A percentile compares a stretch with the other conserved stretches of the same genome.
These are phyloP conservation scores for Cyphotilapia sp. DNA, from an alignment of 2,113 vertebrate species.

Conservation along the genomic window DNA sequence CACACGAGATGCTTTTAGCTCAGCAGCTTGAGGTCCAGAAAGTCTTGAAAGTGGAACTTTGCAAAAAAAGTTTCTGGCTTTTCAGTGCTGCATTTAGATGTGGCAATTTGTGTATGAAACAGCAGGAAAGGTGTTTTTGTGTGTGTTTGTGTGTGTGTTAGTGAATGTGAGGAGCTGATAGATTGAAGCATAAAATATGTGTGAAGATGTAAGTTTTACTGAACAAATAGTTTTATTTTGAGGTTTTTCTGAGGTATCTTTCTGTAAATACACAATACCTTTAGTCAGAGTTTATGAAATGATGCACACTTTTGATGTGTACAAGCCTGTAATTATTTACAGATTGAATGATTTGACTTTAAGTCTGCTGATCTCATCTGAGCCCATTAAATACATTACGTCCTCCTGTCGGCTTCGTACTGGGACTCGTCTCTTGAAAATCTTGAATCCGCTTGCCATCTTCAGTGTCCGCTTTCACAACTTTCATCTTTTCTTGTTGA, in stretches of 20 bases:
- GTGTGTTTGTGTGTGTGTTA: background rate
- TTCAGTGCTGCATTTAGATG: slow-evolving; percentile 17
- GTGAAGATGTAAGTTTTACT: background rate
- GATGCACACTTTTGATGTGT: background rate
- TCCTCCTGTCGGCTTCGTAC: background rate
- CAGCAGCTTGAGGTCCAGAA: background rate
- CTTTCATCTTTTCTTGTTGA: slow-evolving; percentile 66
- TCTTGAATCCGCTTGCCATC: background rate
- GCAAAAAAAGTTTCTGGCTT: slow-evolving; percentile 19
- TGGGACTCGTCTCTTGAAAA: background rate
- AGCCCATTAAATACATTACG: background rate
- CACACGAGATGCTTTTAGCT: background rate
- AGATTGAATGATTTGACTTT: background rate
- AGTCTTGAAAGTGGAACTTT: slow-evolving; percentile 45
- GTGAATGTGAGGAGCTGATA: background rate
- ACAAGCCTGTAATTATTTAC: background rate
- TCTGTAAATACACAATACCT: background rate
- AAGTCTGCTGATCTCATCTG: background rate
- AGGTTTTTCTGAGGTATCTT: background rate
- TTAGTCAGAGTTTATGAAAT: background rate
- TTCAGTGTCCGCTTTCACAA: slow-evolving; percentile 49
- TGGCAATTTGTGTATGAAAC: background rate
- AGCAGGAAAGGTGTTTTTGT: background rate
- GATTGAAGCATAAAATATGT: background rate
- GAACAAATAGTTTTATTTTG: background rate